These are phyloP conservation scores for Callitettix versicolor DNA, from an alignment of 1,140 invertebrate species.

Conservation along the genomic window DNA sequence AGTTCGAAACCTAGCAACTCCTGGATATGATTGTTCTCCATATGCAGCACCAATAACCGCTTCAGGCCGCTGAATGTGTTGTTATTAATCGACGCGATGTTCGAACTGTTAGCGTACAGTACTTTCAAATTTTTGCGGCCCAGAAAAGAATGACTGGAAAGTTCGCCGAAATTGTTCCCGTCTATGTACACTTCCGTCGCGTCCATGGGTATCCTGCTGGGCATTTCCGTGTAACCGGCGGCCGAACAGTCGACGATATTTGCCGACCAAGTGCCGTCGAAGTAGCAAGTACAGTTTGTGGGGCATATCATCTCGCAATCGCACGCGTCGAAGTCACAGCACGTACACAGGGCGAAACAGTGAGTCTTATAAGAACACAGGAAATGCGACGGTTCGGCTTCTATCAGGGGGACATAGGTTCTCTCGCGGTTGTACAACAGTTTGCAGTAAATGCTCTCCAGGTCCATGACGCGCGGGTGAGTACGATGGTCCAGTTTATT, in stretches of 20 bases:
- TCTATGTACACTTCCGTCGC: slow-evolving; percentile 87
- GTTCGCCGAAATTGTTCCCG: slow-evolving; percentile 75
- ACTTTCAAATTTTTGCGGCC: slow-evolving; percentile 79
- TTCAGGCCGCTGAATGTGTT: slow-evolving; percentile 80
- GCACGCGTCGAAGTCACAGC: slow-evolving; percentile 90
- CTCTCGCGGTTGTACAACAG: slow-evolving; percentile 73
- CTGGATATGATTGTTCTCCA: slow-evolving; percentile 75
- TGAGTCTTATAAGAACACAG: slow-evolving; percentile 85
- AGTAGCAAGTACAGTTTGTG: slow-evolving; percentile 85
- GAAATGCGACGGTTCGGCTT: slow-evolving; percentile 78
- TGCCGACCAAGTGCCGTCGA: slow-evolving; percentile 85
- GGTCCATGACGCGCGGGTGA: slow-evolving; percentile 80
- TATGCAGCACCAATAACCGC: slow-evolving; percentile 62
- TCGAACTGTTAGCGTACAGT: slow-evolving; percentile 78
- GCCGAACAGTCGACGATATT: slow-evolving; percentile 87
- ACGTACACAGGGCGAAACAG: slow-evolving; percentile 85
- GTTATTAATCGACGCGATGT: slow-evolving; percentile 73
- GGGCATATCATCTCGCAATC: slow-evolving; percentile 94
- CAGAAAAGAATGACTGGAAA: slow-evolving; percentile 82
- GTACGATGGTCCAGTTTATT: slow-evolving; percentile 58
- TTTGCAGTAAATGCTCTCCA: slow-evolving; percentile 83
- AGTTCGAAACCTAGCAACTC: slow-evolving; percentile 74
- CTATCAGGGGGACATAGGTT: slow-evolving; percentile 68
- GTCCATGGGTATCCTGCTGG: slow-evolving; percentile 84
- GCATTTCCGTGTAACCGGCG: slow-evolving; percentile 66